phyloP scores from a whole-genome alignment of 2,888 invertebrate species.

The Drosophila vallismaia region DNA sequence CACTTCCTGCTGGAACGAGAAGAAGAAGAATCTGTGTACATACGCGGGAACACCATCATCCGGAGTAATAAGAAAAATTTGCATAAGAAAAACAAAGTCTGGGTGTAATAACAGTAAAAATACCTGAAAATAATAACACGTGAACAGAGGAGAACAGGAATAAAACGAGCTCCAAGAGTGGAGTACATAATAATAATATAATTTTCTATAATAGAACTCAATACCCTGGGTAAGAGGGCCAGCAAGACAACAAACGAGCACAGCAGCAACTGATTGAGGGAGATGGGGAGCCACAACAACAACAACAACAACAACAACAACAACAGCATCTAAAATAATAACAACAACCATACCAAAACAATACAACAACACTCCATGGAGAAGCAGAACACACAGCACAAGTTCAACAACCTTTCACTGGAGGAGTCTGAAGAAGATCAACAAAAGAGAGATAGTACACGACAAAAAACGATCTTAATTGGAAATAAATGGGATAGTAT shows the following conservation, averaged over 20 bases:
- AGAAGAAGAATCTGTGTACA: slow-evolving; percentile 2
- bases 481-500: slow-evolving; percentile 7
- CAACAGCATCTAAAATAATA: slow-evolving; percentile 42
- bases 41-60: slow-evolving; percentile 15
- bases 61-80: slow-evolving; percentile 34
- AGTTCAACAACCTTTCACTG: slow-evolving; percentile 70
- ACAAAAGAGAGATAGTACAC: slow-evolving; percentile 16
- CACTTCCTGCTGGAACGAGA: neutral
- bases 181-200: slow-evolving; percentile 78
- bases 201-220: slow-evolving; percentile 75
- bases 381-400: slow-evolving; percentile 42
- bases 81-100: slow-evolving; percentile 43
- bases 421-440: slow-evolving; percentile 30
- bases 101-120: slow-evolving; percentile 66
- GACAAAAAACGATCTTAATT: neutral
- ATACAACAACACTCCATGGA: slow-evolving; percentile 28
- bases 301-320: slow-evolving; percentile 16
- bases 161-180: slow-evolving; percentile 37
- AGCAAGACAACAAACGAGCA: slow-evolving; percentile 31
- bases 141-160: slow-evolving; percentile 3
- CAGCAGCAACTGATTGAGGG: slow-evolving; percentile 74
- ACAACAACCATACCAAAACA: slow-evolving; percentile 30
- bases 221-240: slow-evolving; percentile 25
- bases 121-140: slow-evolving; percentile 56
- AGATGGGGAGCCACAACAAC: slow-evolving; percentile 62